phyloP scores from a whole-genome alignment of 2,888 invertebrate genomes.

The Listrodromus nycthemerus region DNA sequence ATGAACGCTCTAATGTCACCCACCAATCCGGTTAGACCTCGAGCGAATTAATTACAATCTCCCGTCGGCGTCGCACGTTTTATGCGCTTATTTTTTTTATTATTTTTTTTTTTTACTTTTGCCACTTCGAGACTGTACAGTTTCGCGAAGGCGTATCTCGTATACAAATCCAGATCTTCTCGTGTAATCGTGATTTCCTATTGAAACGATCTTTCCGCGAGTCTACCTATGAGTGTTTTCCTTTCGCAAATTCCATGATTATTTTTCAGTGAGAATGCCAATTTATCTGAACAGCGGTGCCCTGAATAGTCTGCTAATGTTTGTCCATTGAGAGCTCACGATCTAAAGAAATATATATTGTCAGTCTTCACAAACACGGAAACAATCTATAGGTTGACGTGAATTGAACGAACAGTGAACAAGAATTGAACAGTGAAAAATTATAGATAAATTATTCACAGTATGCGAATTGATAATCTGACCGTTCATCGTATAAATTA shows the following conservation, averaged over 20 bases:
- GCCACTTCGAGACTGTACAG: conserved; percentile 37
- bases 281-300: conserved; percentile 76
- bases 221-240: conserved; percentile 37
- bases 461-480: conserved; percentile 44
- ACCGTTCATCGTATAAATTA: conserved; percentile 36
- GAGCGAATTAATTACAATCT: conserved; percentile 47
- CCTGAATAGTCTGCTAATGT: conserved; percentile 77
- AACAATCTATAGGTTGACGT: conserved; percentile 15
- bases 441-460: conserved; percentile 59
- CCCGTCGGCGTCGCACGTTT: conserved; percentile 34
- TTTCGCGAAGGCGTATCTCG: conserved; percentile 59
- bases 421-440: conserved; percentile 42
- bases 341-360: not conserved
- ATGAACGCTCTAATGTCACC: conserved; percentile 52
- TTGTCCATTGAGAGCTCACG: conserved; percentile 58
- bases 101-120: conserved; percentile 11
- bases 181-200: conserved; percentile 50
- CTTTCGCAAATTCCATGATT: conserved; percentile 33
- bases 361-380: conserved; percentile 10
- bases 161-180: conserved; percentile 58
- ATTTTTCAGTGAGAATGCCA: conserved; percentile 19
- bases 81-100: conserved; percentile 24
- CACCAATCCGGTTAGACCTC: conserved; percentile 43
- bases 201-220: conserved; percentile 37
- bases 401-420: conserved; percentile 21